A percentile compares a stretch with the other conserved stretches of the same genome.
Conservation (phyloP, 2,888 invertebrate genomes). For the Machimus rusticus region DNA sequence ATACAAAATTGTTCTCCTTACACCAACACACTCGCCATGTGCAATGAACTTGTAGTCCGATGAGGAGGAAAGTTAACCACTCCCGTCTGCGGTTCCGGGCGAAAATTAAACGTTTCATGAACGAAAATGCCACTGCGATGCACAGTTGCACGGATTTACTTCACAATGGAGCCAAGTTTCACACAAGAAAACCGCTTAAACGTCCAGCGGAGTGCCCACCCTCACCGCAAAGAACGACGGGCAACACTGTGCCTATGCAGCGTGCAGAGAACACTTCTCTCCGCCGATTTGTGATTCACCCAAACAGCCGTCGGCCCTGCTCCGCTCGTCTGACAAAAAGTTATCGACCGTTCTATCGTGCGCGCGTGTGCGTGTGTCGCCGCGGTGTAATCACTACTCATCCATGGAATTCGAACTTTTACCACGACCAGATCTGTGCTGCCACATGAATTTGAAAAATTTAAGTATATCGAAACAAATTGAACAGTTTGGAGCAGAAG, state of each 20-base stretch:
- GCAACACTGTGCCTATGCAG: constrained; percentile 27
- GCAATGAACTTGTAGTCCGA: neutral
- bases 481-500: no score
- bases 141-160: neutral
- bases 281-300: neutral
- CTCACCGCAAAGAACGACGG: neutral
- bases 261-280: constrained; percentile 11
- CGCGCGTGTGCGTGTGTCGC: neutral
- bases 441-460: neutral
- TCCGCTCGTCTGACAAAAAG: neutral
- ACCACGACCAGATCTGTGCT: neutral
- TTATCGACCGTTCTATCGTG: constrained; percentile 1
- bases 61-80: neutral
- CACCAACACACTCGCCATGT: neutral
- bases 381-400: neutral
- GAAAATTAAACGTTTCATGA: neutral
- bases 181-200: neutral
- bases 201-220: neutral
- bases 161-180: neutral
- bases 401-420: neutral
- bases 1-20: neutral
- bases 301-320: neutral
- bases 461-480: no score
- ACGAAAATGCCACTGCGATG: neutral
- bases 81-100: neutral